Percentiles rank a stretch among this genome's conserved stretches.
Evolutionary conservation across 2,888 invertebrate species (phyloP).

Genomic region (Leptopilina myrica): DNA sequence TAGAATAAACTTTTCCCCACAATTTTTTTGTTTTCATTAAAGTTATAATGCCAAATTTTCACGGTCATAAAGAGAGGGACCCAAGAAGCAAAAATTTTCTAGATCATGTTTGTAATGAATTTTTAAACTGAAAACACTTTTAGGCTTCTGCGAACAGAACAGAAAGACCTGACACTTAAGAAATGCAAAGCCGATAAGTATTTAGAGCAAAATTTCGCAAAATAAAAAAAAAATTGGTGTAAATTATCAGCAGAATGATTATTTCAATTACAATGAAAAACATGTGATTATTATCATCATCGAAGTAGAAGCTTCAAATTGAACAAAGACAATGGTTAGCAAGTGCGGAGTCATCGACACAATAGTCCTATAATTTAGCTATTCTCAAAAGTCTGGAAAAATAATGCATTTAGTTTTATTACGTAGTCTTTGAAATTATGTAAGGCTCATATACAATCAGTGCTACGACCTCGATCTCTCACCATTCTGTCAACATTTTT

Average conservation of each 20-base stretch:
- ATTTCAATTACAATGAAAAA: slow-evolving; percentile 7
- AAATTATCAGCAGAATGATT: not conserved
- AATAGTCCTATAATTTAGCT: slow-evolving; percentile 12
- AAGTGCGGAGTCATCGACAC: slow-evolving; percentile 8
- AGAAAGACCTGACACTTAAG: too few relatives aligned
- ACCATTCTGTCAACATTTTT: slow-evolving; percentile 6
- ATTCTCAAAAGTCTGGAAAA: not conserved
- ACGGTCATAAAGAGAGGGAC: too few relatives aligned
- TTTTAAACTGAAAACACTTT: too few relatives aligned
- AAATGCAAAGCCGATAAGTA: not conserved
- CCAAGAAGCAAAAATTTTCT: too few relatives aligned
- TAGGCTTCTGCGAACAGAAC: too few relatives aligned
- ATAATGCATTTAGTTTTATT: slow-evolving; percentile 6
- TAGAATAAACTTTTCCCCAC: too few relatives aligned
- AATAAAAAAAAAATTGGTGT: not conserved
- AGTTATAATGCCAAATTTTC: too few relatives aligned
- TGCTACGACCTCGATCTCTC: slow-evolving; percentile 15
- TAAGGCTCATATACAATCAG: not conserved
- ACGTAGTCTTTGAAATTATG: not conserved
- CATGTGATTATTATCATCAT: not conserved
- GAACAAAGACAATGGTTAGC: not conserved
- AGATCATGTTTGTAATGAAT: too few relatives aligned
- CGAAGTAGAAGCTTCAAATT: not conserved
- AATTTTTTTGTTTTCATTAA: too few relatives aligned
- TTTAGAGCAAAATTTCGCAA: not conserved